phyloP scores from a whole-genome alignment of 1,140 invertebrate genomes.

The Philopotamus ludificatus region DNA sequence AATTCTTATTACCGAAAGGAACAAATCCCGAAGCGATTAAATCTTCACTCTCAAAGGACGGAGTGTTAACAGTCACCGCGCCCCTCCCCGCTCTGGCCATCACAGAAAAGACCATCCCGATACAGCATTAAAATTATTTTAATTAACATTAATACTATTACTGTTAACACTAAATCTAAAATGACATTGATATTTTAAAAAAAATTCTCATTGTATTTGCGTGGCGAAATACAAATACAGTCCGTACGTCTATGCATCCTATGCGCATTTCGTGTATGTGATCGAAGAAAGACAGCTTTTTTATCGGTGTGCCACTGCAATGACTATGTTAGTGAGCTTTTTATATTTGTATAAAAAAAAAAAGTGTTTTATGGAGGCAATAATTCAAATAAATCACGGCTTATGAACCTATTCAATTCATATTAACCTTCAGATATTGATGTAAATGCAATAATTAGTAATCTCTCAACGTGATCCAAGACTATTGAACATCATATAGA shows the following conservation, averaged over 20 bases:
- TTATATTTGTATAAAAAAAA: conserved; percentile 21
- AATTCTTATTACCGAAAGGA: conserved; percentile 91
- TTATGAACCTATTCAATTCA: background rate
- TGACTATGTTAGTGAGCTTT: conserved; percentile 26
- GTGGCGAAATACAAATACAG: conserved; percentile 12
- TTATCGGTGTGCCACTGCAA: conserved; percentile 14
- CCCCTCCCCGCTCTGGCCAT: conserved; percentile 74
- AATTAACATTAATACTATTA: conserved; percentile 16
- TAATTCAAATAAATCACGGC: background rate
- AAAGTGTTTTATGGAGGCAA: background rate
- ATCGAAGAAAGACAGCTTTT: conserved; percentile 23
- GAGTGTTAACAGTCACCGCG: conserved; percentile 91
- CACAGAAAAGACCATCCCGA: conserved; percentile 56
- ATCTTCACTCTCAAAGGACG: conserved; percentile 87
- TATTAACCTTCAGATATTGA: too few species aligned
- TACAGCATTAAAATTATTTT: conserved; percentile 49
- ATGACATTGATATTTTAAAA: conserved; percentile 24
- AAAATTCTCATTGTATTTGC: conserved; percentile 18
- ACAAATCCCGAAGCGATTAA: conserved; percentile 91
- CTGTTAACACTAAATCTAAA: conserved; percentile 20
- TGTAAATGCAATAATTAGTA: background rate
- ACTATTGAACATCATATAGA: too few species aligned
- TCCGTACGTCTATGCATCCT: background rate
- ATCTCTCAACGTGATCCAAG: background rate
- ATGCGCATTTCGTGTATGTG: background rate